Evolutionary conservation across 2,888 invertebrate species (phyloP), one percentile per base, ranked within the genome.

Genomic region (Antheraea assamensis): DNA sequence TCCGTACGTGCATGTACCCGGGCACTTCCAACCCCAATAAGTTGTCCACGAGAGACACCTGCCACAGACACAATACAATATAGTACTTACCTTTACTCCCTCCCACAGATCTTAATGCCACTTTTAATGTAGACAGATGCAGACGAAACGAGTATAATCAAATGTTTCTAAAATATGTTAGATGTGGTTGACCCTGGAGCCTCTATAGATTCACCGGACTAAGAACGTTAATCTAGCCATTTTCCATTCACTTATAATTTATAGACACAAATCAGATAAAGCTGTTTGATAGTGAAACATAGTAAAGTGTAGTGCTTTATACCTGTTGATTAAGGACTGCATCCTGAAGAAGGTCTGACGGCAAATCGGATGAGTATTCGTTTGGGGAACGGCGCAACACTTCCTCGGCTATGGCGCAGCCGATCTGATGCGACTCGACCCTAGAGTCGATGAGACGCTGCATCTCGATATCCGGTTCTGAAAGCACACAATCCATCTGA

Each of bases 361-460:
- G 85, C 73, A 90, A 77, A 3, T 91, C 92, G 0, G 90, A 85
- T 8, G 90, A 84, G 77, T 85, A 84, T 47, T 85, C 89, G 0
- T 85, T 31, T 0, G 92, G 84, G 13, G 88, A 79, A 3, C 89
- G 79, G 2, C 88, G 80, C 80, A 97, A 85, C 71, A 96, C 97
- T 87, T 97, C 97, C 79, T 97, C 97, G 0, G 97, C 98, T 83
- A 98, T 97, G 88, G 97, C 97, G 74, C 97, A 95, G 15, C 98
- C 98, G 78, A 98, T 98, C 94, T 97, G 97, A 85, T 97, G 97
- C 68, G 97, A 97, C 90, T 98, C 97, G 74, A 97, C 96, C 81
- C 97, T 97, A 75, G 96, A 97, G 81, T 96, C 97, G 80, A 97
- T 97, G 79, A 97, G 91, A 77, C 95, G 94, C 85, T 97, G 96